phyloP scores from a whole-genome alignment of 2,888 invertebrate genomes.

The Dryobotodes eremita region DNA sequence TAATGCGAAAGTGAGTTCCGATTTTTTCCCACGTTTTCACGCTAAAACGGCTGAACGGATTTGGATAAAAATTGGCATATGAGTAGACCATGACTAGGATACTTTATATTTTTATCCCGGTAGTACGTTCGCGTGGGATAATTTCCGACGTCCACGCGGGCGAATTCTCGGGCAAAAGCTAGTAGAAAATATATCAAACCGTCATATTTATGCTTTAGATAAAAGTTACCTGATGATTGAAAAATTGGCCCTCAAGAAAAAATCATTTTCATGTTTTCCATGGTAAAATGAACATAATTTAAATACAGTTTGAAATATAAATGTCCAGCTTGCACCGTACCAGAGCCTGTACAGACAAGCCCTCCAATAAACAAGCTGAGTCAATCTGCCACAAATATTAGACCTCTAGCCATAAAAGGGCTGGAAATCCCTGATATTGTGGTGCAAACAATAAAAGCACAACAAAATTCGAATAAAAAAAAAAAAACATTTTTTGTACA shows the following conservation, averaged over 20 bases:
- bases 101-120: too few relatives aligned
- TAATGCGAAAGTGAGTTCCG: too few relatives aligned
- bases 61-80: too few relatives aligned
- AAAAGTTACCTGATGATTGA: not conserved
- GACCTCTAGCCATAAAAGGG: constrained; percentile 78
- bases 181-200: not conserved
- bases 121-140: too few relatives aligned
- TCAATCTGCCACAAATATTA: constrained; percentile 87
- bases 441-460: constrained; percentile 66
- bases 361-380: constrained; percentile 86
- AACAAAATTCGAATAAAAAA: not conserved
- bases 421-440: constrained; percentile 87
- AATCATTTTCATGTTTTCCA: not conserved
- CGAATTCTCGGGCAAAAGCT: too few relatives aligned
- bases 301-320: not conserved
- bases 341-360: constrained; percentile 84
- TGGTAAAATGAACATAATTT: not conserved
- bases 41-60: too few relatives aligned
- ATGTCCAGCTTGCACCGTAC: constrained; percentile 86
- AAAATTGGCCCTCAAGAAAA: not conserved
- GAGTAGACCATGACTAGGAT: too few relatives aligned
- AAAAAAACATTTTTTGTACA: too few relatives aligned
- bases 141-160: too few relatives aligned
- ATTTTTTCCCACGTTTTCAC: too few relatives aligned
- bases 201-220: not conserved